phyloP scores from a whole-genome alignment of 2,113 vertebrate genomes.

The Puntigrus tetrazona region DNA sequence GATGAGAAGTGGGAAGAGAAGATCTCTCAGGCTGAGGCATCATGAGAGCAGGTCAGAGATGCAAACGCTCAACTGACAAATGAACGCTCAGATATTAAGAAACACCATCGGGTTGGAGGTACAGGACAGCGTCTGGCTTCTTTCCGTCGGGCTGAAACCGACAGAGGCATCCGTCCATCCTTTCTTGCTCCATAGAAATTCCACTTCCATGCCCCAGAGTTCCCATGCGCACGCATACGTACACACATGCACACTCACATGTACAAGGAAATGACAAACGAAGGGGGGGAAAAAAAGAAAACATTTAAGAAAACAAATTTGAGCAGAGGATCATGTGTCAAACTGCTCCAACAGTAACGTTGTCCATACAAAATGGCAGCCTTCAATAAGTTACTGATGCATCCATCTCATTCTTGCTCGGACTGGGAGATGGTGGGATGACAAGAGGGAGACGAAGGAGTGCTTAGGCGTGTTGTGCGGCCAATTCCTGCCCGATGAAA shows the following conservation, averaged over 20 bases:
- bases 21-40: conserved; percentile 14
- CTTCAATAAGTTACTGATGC: conserved; percentile 27
- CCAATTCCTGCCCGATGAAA: conserved; percentile 94
- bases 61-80: conserved; percentile 5
- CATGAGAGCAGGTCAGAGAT: background rate
- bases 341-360: background rate
- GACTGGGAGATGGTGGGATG: conserved; percentile 38
- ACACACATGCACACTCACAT: conserved; percentile 16
- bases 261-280: background rate
- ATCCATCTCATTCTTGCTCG: conserved; percentile 19
- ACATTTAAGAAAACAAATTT: conserved; percentile 11
- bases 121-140: background rate
- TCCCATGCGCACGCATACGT: background rate
- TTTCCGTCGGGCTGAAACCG: conserved; percentile 2
- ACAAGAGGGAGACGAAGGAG: background rate
- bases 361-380: conserved; percentile 27
- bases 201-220: conserved; percentile 11
- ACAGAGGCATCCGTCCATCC: background rate
- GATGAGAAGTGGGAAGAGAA: conserved; percentile 18
- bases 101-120: background rate
- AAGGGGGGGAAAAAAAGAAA: background rate
- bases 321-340: background rate
- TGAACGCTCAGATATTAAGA: conserved; percentile 18
- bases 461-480: conserved; percentile 70
- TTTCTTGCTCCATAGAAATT: conserved; percentile 2